Percentiles rank a stretch among this genome's conserved stretches.
Conservation (phyloP, 2,113 vertebrate species). For the Tragulus kanchil region DNA sequence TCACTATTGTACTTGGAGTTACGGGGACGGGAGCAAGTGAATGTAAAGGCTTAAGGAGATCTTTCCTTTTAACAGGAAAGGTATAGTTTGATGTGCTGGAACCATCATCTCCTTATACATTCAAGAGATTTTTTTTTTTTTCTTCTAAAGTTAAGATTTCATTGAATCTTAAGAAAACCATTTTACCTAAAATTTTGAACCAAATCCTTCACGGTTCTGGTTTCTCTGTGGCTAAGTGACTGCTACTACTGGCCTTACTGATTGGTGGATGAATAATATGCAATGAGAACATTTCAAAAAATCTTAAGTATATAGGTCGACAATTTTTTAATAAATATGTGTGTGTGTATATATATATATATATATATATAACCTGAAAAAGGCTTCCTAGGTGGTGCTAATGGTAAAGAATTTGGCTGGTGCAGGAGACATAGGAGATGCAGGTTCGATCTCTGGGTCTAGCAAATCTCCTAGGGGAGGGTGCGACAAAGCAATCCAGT, state of each 20-base stretch:
- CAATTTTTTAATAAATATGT: background rate
- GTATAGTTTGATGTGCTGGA: slow-evolving; percentile 19
- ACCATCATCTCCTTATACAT: background rate
- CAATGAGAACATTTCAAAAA: slow-evolving; percentile 6
- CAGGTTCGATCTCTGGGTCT: background rate
- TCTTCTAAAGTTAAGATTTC: background rate
- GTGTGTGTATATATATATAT: background rate
- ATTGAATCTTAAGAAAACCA: background rate
- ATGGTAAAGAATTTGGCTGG: background rate
- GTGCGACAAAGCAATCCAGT: background rate
- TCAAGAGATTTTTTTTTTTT: background rate
- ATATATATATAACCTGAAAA: background rate
- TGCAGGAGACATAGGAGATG: background rate
- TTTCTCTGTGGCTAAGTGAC: background rate
- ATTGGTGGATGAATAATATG: background rate
- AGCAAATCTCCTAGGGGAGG: background rate
- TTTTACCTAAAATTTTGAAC: background rate
- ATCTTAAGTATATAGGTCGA: background rate
- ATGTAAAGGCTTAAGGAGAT: slow-evolving; percentile 75
- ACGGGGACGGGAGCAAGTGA: slow-evolving; percentile 69
- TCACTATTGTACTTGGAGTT: slow-evolving; percentile 88
- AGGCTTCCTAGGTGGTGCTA: background rate
- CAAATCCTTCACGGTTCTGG: background rate
- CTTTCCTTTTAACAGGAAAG: slow-evolving; percentile 81
- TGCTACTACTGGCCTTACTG: background rate